phyloP scores from a whole-genome alignment of 2,888 invertebrate species.

The Agonopterix arenella region DNA sequence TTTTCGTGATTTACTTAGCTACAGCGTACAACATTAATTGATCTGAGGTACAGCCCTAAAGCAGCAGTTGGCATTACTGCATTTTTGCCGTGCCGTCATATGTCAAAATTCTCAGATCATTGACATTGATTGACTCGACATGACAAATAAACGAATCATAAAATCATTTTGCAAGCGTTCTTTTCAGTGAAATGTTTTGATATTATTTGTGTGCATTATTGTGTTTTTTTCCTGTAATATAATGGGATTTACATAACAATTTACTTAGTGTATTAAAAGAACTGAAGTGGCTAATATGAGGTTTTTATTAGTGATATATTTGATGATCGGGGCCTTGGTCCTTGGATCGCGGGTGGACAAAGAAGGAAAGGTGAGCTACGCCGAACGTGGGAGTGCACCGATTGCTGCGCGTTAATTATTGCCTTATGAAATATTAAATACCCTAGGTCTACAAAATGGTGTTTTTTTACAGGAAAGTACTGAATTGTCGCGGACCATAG shows the following conservation, averaged over 20 bases:
- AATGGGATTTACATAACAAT: constrained; percentile 24
- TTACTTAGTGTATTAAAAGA: constrained; percentile 11
- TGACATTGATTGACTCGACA: too few relatives aligned
- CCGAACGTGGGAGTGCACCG: constrained; percentile 22
- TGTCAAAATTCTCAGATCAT: too few relatives aligned
- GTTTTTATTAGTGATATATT: constrained; percentile 39
- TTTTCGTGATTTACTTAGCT: too few relatives aligned
- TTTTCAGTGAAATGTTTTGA: neutral
- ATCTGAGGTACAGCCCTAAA: too few relatives aligned
- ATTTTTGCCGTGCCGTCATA: too few relatives aligned
- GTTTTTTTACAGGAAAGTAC: constrained; percentile 72
- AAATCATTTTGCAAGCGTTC: neutral
- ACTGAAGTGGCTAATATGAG: constrained; percentile 38
- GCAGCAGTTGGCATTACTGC: too few relatives aligned
- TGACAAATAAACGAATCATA: neutral
- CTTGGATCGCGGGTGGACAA: constrained; percentile 46
- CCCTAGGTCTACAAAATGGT: constrained; percentile 4
- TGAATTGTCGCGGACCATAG: constrained; percentile 80
- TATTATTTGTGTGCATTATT: neutral
- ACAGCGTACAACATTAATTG: too few relatives aligned
- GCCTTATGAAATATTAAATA: constrained; percentile 13
- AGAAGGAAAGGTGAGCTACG: constrained; percentile 48
- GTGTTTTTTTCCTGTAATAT: constrained; percentile 15
- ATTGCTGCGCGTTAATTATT: constrained; percentile 29
- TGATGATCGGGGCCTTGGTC: constrained; percentile 45